Evolutionary conservation across 2,888 invertebrate species (phyloP), one percentile per base, ranked within the genome.

Genomic region (Mesorhabditis spiculigera): DNA sequence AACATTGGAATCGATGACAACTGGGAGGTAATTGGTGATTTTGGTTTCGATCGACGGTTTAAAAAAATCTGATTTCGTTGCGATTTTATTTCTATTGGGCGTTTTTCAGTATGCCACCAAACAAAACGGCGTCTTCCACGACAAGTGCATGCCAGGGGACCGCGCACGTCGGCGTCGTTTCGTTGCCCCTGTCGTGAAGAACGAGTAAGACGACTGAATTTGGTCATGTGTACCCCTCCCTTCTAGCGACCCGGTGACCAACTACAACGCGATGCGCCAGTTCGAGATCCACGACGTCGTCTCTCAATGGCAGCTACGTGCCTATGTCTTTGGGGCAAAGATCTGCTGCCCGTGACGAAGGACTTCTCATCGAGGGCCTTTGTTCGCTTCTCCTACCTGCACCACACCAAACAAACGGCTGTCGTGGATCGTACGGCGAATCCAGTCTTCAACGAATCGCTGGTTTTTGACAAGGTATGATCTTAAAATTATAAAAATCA

Each of bases 361-460:
- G 70, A 76, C 65, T 64, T 64, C 13, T 75, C 75, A 1, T 66
- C 79, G 3, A 71, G 77, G 4, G 79, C 82, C 42, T 82, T 80
- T 65, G 80, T 82, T 45, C 76, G 84, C 5, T 77, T 82, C 45
- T 74, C 75, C 5, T 85, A 85, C 71, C 68, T 75, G 8, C 73
- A 76, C 61, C 69, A 74, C n/a, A 71, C 75, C 43, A 75, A 77
- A 65, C 77, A 81, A 67, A 83, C 82, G 3, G 63, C 71, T 8
- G 71, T 82, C 44, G 78, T 82, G 43, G 73, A 76, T 66, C 78
- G 78, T 65, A 77, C 82, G 43, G 73, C 77, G 63, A 84, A 85
- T 74, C 84, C 85, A 5, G 75, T 84, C 64, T 85, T 78, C 80
- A 81, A 81, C 67, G 82, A 85, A 70, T 83, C 82, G 5, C 67